A percentile compares a stretch with the other conserved stretches of the same genome.
These are phyloP conservation scores for Opisthocomus hoazin DNA, from an alignment of 2,113 vertebrate genomes.

Conservation along the genomic window DNA sequence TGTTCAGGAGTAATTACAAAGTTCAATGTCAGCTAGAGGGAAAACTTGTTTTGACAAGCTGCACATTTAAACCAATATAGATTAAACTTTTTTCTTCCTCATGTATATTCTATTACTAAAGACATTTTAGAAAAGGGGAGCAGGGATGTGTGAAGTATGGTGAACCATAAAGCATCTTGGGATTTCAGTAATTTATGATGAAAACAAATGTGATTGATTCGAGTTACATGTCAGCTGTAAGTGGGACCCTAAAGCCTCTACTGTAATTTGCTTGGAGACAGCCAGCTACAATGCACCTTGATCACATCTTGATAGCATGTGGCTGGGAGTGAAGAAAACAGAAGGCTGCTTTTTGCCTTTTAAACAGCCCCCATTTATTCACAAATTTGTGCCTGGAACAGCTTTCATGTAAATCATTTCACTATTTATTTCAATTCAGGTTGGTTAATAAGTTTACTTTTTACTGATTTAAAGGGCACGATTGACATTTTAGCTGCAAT, in stretches of 20 bases:
- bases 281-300: slow-evolving; percentile 22
- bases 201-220: slow-evolving; percentile 51
- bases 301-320: slow-evolving; percentile 38
- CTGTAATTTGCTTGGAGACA: slow-evolving; percentile 43
- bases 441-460: slow-evolving; percentile 31
- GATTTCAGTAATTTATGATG: slow-evolving; percentile 32
- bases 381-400: not conserved
- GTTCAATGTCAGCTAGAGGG: not conserved
- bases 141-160: slow-evolving; percentile 10
- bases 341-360: not conserved
- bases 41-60: slow-evolving; percentile 41
- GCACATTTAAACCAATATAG: slow-evolving; percentile 16
- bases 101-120: not conserved
- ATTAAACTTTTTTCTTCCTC: slow-evolving; percentile 5
- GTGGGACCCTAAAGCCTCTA: not conserved
- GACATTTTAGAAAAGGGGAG: not conserved
- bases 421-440: slow-evolving; percentile 18
- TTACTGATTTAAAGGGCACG: not conserved
- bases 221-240: slow-evolving; percentile 18
- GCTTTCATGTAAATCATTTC: slow-evolving; percentile 31
- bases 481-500: not conserved
- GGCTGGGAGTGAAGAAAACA: slow-evolving; percentile 5
- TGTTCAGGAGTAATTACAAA: slow-evolving; percentile 28
- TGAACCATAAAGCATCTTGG: slow-evolving; percentile 1
- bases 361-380: slow-evolving; percentile 4